Conservation (phyloP, 2,888 invertebrate species). For the Melieria picta region DNA sequence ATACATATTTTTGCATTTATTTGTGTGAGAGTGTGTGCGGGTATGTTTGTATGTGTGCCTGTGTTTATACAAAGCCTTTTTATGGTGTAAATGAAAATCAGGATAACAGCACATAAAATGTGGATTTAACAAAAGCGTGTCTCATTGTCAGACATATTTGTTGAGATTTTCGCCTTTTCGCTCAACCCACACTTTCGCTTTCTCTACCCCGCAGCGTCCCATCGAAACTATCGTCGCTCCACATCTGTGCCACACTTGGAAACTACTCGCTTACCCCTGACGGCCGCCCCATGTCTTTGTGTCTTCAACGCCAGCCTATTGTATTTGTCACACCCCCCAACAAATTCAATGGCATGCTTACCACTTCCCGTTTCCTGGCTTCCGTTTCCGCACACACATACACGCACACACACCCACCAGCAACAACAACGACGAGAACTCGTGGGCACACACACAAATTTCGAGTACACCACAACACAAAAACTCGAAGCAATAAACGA, state of each 20-base stretch:
- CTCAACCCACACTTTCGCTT: no score
- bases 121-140: conserved; percentile 43
- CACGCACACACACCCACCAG: neutral
- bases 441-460: neutral
- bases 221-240: no score
- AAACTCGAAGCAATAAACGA: conserved; percentile 39
- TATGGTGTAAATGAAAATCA: conserved; percentile 32
- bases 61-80: conserved; percentile 19
- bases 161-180: conserved; percentile 47
- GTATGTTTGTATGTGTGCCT: neutral
- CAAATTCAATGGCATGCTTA: neutral
- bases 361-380: neutral
- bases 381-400: neutral
- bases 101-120: conserved; percentile 29
- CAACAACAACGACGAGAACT: neutral
- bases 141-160: conserved; percentile 47
- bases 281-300: neutral
- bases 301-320: neutral
- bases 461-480: conserved; percentile 5
- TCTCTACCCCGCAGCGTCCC: no score
- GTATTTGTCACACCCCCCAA: neutral
- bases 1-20: no score
- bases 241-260: neutral
- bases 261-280: neutral
- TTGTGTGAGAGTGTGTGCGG: no score